A percentile compares a stretch with the other conserved stretches of the same genome.
phyloP scores from a whole-genome alignment of 1,140 invertebrate species.

The Phthorimaea operculella region DNA sequence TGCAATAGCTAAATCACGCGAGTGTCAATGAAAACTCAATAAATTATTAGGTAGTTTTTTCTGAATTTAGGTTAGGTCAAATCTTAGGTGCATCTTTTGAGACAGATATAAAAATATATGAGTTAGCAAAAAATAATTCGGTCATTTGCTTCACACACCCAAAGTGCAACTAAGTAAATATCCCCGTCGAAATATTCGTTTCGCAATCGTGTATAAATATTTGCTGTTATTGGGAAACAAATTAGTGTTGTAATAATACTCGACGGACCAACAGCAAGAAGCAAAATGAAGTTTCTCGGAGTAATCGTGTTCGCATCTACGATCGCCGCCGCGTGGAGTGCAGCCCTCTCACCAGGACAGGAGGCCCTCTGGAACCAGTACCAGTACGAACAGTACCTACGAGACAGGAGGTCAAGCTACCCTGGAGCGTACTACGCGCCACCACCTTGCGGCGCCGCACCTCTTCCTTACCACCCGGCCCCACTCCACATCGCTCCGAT shows the following conservation, averaged over 20 bases:
- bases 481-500: constrained; percentile 11
- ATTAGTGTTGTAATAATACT: neutral
- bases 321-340: constrained; percentile 23
- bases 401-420: constrained; percentile 6
- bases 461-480: constrained; percentile 15
- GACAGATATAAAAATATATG: constrained; percentile 3
- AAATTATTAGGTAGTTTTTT: too few species aligned
- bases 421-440: neutral
- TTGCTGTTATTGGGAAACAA: constrained; percentile 3
- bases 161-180: constrained; percentile 25
- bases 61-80: too few species aligned
- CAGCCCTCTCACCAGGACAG: constrained; percentile 11
- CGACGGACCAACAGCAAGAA: neutral
- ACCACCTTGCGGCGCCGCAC: constrained; percentile 2
- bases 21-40: too few species aligned
- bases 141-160: constrained; percentile 21
- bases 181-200: constrained; percentile 16
- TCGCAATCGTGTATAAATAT: constrained; percentile 44
- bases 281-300: neutral
- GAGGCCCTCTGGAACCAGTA: neutral
- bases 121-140: constrained; percentile 28
- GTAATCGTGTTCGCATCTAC: constrained; percentile 30
- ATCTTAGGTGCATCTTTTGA: too few species aligned
- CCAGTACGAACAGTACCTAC: neutral
- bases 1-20: too few species aligned